A percentile compares a stretch with the other conserved stretches of the same genome.
phyloP scores from a whole-genome alignment of 2,888 invertebrate genomes.

The Acholoe squamosa region DNA sequence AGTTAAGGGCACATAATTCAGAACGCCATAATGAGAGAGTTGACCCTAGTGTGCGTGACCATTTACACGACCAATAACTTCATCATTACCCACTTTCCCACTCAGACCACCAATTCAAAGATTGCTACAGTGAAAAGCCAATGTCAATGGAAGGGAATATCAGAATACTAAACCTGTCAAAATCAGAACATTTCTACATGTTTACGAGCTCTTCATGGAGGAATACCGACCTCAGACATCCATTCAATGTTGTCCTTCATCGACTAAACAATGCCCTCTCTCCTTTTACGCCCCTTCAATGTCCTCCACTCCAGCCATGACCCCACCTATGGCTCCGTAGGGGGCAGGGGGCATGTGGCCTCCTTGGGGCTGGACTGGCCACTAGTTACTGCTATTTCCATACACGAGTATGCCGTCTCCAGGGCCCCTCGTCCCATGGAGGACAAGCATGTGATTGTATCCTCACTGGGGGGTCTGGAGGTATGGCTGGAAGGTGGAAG shows the following conservation, averaged over 20 bases:
- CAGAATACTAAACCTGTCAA: constrained; percentile 34
- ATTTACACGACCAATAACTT: background rate
- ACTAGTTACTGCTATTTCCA: background rate
- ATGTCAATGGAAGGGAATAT: background rate
- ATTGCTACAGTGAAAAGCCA: background rate
- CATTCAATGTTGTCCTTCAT: background rate
- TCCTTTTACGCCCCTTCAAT: background rate
- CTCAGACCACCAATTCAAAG: background rate
- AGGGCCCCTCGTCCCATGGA: background rate
- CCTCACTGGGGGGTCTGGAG: background rate
- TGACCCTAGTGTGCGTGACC: too few species aligned
- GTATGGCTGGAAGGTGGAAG: background rate
- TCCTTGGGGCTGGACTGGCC: background rate
- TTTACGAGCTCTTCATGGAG: constrained; percentile 28
- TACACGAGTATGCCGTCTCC: background rate
- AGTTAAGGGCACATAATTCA: too few species aligned
- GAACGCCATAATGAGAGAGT: too few species aligned
- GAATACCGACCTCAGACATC: background rate
- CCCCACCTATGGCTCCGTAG: background rate
- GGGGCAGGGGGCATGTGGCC: background rate
- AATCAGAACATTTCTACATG: constrained; percentile 17
- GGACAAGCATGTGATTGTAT: background rate
- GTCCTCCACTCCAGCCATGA: background rate
- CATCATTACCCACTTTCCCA: background rate
- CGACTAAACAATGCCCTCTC: background rate